Percentiles rank a stretch among this genome's conserved stretches.
phyloP scores from a whole-genome alignment of 2,888 invertebrate genomes.

The Plagiodera versicolora region DNA sequence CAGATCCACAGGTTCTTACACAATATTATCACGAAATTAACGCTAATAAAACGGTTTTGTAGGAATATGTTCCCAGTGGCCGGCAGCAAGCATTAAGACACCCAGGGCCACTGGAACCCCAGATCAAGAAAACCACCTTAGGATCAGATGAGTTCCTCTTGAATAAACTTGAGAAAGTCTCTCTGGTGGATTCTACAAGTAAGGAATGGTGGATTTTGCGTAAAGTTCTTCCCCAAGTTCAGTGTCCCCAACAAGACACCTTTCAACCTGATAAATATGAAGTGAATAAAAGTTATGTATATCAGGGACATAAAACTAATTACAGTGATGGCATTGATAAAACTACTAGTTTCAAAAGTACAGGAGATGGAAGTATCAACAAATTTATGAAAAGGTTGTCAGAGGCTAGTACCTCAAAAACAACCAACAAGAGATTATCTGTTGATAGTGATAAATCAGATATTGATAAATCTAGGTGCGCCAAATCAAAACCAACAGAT shows the following conservation, averaged over 20 bases:
- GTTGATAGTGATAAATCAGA: slow-evolving; percentile 28
- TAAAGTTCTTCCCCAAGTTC: slow-evolving; percentile 57
- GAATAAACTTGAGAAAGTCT: slow-evolving; percentile 75
- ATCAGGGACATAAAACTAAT: slow-evolving; percentile 27
- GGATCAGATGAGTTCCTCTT: slow-evolving; percentile 61
- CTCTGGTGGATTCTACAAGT: slow-evolving; percentile 64
- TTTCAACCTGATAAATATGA: slow-evolving; percentile 23
- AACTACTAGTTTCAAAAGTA: slow-evolving; percentile 43
- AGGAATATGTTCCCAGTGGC: slow-evolving; percentile 90
- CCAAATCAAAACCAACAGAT: slow-evolving; percentile 10
- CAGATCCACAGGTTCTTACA: slow-evolving; percentile 76
- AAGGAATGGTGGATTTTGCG: slow-evolving; percentile 63
- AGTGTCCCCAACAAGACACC: slow-evolving; percentile 10
- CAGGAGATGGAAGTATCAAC: slow-evolving; percentile 39
- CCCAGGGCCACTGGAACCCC: slow-evolving; percentile 68
- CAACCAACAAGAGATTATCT: slow-evolving; percentile 35
- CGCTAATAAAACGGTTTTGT: slow-evolving; percentile 23
- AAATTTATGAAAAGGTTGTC: slow-evolving; percentile 43
- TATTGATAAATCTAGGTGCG: slow-evolving; percentile 26
- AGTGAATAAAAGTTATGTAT: slow-evolving; percentile 26
- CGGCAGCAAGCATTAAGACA: slow-evolving; percentile 77
- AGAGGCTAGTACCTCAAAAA: slow-evolving; percentile 40
- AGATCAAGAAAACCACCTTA: slow-evolving; percentile 33
- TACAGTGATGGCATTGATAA: slow-evolving; percentile 42
- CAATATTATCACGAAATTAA: slow-evolving; percentile 25